Conservation (phyloP, 2,113 vertebrate species). For the Leucopternis melanops region DNA sequence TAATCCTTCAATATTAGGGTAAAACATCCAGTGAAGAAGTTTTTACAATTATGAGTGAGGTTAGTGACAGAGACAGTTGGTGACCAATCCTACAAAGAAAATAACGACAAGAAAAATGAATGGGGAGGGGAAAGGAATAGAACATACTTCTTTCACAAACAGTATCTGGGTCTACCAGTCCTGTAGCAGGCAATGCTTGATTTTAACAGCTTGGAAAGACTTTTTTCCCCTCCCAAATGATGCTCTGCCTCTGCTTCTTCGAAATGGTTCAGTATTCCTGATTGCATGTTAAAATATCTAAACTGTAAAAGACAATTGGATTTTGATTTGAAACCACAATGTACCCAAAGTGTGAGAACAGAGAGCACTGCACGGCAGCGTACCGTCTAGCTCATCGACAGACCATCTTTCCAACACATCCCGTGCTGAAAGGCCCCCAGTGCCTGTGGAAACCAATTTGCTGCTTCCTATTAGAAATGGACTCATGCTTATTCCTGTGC, state of each 20-base stretch:
- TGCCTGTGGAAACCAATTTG: no score
- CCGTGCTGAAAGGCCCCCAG: no score
- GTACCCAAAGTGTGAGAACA: no score
- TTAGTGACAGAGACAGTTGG: background rate
- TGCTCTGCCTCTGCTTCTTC: background rate
- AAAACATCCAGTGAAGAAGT: background rate
- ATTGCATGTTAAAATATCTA: background rate
- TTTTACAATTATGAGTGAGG: background rate
- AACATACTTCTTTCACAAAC: background rate
- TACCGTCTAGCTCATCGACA: no score
- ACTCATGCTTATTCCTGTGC: no score
- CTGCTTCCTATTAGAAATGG: no score
- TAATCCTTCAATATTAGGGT: background rate
- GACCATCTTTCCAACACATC: no score
- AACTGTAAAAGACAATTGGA: background rate
- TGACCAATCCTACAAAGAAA: background rate
- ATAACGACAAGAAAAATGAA: background rate
- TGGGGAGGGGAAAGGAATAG: background rate
- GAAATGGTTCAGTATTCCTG: background rate
- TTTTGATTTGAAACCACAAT: background rate
- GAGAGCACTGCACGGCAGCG: no score
- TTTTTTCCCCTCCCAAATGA: fast-evolving
- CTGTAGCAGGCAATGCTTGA: background rate
- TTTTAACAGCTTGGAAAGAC: background rate
- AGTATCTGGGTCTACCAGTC: background rate